Conservation (phyloP, 2,113 vertebrate genomes). For the Erythrocercus mccallii region DNA sequence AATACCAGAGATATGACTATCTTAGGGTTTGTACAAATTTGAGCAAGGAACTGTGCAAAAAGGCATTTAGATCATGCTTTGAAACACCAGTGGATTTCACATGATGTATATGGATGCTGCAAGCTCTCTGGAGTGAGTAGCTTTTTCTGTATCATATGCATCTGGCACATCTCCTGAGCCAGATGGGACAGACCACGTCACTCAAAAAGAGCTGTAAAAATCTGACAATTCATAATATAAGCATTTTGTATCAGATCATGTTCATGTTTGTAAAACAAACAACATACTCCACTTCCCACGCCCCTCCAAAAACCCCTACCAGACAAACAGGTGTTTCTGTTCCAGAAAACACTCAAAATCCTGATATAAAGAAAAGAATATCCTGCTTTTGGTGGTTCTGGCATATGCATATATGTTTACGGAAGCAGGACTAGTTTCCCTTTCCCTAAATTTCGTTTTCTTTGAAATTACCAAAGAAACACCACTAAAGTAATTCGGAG, state of each 20-base stretch:
- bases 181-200: neutral
- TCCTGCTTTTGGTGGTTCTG: neutral
- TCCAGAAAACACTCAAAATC: neutral
- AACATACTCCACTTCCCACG: neutral
- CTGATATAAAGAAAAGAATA: neutral
- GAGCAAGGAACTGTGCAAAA: neutral
- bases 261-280: neutral
- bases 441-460: neutral
- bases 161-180: neutral
- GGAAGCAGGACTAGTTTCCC: neutral
- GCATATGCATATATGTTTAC: neutral
- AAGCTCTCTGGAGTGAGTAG: neutral
- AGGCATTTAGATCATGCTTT: neutral
- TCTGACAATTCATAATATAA: neutral
- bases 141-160: neutral
- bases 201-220: neutral
- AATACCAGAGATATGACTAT: neutral
- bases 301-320: rapidly evolving
- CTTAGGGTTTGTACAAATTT: neutral
- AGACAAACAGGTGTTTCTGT: neutral
- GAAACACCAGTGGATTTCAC: neutral
- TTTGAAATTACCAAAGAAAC: neutral
- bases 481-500: neutral
- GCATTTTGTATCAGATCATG: neutral
- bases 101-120: too few species aligned